A percentile compares a stretch with the other conserved stretches of the same genome.
Evolutionary conservation across 2,113 vertebrate species (phyloP).

Genomic region (Ornithorhynchus anatinus): DNA sequence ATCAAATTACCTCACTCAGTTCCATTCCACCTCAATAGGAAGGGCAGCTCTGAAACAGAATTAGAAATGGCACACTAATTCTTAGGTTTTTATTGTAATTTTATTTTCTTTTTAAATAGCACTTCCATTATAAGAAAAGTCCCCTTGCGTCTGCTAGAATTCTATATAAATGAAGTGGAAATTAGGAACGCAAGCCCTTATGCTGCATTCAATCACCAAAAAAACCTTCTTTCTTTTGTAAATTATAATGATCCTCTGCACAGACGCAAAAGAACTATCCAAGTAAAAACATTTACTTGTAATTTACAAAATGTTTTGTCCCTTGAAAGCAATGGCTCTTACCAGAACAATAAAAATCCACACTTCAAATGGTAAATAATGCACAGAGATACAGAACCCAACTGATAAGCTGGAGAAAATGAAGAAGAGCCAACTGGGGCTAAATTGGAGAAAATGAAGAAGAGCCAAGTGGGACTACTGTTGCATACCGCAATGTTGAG

Average conservation of each 20-base stretch:
- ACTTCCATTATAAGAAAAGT: constrained; percentile 48
- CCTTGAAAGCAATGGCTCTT: constrained; percentile 59
- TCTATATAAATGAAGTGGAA: constrained; percentile 52
- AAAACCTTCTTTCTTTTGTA: constrained; percentile 58
- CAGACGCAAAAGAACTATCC: constrained; percentile 60
- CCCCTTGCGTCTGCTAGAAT: constrained; percentile 46
- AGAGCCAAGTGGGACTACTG: constrained; percentile 44
- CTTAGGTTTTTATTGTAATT: constrained; percentile 54
- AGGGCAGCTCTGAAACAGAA: constrained; percentile 24
- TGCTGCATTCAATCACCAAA: constrained; percentile 14
- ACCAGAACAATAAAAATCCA: constrained; percentile 55
- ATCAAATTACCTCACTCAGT: constrained; percentile 1
- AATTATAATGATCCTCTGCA: constrained; percentile 61
- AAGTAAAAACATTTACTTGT: constrained; percentile 68
- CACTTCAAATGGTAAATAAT: constrained; percentile 64
- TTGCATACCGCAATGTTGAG: constrained; percentile 54
- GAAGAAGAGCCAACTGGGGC: constrained; percentile 53
- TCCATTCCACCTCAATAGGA: constrained; percentile 4
- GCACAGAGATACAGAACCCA: constrained; percentile 55
- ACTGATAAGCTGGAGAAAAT: constrained; percentile 56
- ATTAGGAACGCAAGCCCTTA: constrained; percentile 41
- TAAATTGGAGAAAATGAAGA: constrained; percentile 46
- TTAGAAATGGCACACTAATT: constrained; percentile 36
- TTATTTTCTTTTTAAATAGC: constrained; percentile 47
- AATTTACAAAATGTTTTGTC: constrained; percentile 67